Evolutionary conservation across 1,140 invertebrate genomes (phyloP).

Genomic region (Drosophila prosaltans): DNA sequence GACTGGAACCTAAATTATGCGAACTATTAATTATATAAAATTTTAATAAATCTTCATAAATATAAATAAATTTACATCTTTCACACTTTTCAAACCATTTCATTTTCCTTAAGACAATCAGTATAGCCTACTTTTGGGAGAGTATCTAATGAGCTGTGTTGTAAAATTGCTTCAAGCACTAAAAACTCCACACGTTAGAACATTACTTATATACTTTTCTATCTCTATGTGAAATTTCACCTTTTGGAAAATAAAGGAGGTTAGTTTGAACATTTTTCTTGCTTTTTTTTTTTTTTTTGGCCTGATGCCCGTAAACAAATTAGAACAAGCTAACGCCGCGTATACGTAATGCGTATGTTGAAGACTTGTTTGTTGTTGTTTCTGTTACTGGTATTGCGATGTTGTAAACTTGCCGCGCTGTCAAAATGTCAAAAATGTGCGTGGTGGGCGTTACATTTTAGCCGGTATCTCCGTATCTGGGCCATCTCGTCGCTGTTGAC

Average conservation of each 20-base stretch:
- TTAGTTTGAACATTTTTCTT: slow-evolving; percentile 24
- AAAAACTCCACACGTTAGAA: slow-evolving; percentile 50
- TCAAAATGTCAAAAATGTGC: slow-evolving; percentile 76
- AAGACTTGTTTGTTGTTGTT: slow-evolving; percentile 35
- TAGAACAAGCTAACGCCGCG: slow-evolving; percentile 55
- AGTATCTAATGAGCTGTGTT: slow-evolving; percentile 38
- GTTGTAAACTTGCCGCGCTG: slow-evolving; percentile 61
- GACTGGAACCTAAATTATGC: too few species aligned
- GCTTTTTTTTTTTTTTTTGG: slow-evolving; percentile 22
- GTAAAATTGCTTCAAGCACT: slow-evolving; percentile 45
- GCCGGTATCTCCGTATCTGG: neutral
- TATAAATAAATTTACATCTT: too few species aligned
- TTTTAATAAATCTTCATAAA: too few species aligned
- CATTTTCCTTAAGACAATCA: too few species aligned
- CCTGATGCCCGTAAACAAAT: slow-evolving; percentile 63
- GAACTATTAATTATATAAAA: too few species aligned
- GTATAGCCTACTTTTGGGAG: neutral
- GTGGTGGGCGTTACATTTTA: slow-evolving; percentile 32
- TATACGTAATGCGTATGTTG: slow-evolving; percentile 66
- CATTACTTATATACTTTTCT: slow-evolving; percentile 45
- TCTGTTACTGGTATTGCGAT: slow-evolving; percentile 35
- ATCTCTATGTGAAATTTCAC: slow-evolving; percentile 32
- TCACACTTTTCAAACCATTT: too few species aligned
- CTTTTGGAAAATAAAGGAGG: slow-evolving; percentile 2
- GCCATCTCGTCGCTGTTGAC: slow-evolving; percentile 16